Evolutionary conservation across 2,113 vertebrate genomes (phyloP).

Genomic region (Antigone vipio): DNA sequence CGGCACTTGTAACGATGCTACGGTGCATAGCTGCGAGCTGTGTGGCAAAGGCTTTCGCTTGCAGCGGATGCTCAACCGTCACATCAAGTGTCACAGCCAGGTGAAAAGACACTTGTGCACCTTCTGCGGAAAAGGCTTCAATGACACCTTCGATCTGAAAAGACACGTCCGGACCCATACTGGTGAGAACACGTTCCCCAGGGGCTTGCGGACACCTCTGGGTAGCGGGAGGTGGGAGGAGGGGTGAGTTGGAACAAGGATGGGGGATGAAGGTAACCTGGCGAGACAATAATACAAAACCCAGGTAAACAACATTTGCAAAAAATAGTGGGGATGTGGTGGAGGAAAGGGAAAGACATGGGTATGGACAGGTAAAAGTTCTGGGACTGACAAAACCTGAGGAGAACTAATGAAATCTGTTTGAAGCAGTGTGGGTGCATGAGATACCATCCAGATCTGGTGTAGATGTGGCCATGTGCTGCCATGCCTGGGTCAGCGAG

Average conservation of each 20-base stretch:
- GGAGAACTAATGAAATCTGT: neutral
- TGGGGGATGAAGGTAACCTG: neutral
- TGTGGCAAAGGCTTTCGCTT: conserved; percentile 83
- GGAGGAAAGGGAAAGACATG: neutral
- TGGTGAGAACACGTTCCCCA: conserved; percentile 41
- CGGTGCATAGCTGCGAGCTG: conserved; percentile 72
- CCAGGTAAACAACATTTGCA: neutral
- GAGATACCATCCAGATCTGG: neutral
- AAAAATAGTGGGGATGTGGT: neutral
- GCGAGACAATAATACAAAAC: neutral
- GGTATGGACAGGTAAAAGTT: neutral
- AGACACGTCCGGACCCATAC: conserved; percentile 86
- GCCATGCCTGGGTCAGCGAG: neutral
- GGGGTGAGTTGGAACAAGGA: neutral
- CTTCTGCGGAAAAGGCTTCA: conserved; percentile 88
- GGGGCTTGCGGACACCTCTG: accelerated
- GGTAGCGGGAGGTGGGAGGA: neutral
- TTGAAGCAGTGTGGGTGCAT: neutral
- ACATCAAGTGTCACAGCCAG: conserved; percentile 85
- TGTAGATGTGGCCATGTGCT: neutral
- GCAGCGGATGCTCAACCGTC: conserved; percentile 85
- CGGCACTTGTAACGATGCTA: conserved; percentile 62
- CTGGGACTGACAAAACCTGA: neutral
- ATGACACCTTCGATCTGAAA: conserved; percentile 83
- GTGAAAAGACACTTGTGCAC: conserved; percentile 83